Evolutionary conservation across 92 coral and sea anemone genomes (phyloP).

Genomic region (Plumapathes pennacea): DNA sequence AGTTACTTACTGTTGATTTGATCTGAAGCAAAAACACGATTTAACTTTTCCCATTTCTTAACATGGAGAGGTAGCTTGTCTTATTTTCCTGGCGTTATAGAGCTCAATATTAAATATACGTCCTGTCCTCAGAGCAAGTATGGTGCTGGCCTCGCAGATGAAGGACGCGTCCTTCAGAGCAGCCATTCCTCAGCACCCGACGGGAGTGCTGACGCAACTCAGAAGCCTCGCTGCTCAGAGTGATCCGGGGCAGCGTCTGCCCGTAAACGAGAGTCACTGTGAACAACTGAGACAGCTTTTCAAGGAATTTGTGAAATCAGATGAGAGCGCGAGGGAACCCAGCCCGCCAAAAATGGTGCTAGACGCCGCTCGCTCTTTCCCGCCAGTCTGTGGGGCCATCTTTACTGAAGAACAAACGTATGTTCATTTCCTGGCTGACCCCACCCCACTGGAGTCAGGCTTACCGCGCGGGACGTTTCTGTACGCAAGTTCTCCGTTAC

Average conservation of each 20-base stretch:
- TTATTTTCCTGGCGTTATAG: too few relatives aligned
- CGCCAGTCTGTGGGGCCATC: slow-evolving; percentile 90
- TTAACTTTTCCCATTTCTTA: too few relatives aligned
- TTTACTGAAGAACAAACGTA: slow-evolving; percentile 83
- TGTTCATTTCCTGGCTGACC: slow-evolving; percentile 73
- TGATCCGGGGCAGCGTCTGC: slow-evolving; percentile 86
- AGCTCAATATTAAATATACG: too few relatives aligned
- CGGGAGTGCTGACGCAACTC: slow-evolving; percentile 41
- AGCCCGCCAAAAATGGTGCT: slow-evolving; percentile 54
- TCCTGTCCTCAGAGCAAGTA: slow-evolving; percentile 59
- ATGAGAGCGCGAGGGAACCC: slow-evolving; percentile 32
- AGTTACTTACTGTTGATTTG: too few relatives aligned
- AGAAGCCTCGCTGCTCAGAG: slow-evolving; percentile 60
- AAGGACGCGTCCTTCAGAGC: slow-evolving; percentile 42
- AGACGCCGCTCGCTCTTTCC: slow-evolving; percentile 70
- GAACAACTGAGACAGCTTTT: slow-evolving; percentile 88
- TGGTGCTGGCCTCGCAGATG: slow-evolving; percentile 67
- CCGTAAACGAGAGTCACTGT: slow-evolving; percentile 75
- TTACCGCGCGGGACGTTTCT: slow-evolving; percentile 85
- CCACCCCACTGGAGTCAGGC: slow-evolving; percentile 35
- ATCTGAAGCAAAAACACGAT: too few relatives aligned
- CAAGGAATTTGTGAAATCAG: slow-evolving; percentile 89
- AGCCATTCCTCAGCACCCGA: slow-evolving; percentile 32
- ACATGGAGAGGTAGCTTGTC: too few relatives aligned
- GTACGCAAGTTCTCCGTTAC: slow-evolving; percentile 73